These are phyloP conservation scores for Adoxophyes honmai DNA, from an alignment of 1,140 invertebrate genomes.

Conservation along the genomic window DNA sequence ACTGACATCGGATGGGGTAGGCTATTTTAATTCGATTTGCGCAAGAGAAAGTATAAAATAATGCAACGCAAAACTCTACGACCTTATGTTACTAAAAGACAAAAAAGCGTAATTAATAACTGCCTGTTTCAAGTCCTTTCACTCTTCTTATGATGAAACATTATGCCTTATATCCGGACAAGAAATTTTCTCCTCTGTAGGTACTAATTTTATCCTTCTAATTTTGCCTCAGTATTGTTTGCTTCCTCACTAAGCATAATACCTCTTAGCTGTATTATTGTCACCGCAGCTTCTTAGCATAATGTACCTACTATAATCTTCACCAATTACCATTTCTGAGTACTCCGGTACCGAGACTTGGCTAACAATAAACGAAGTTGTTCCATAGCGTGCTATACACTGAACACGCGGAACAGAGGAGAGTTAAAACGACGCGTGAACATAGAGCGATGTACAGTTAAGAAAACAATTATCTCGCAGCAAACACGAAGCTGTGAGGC, in stretches of 20 bases:
- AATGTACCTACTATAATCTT: constrained; percentile 1
- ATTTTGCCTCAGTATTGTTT: background rate
- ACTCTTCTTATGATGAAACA: too few relatives aligned
- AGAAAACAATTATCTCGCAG: constrained; percentile 7
- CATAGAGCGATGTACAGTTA: constrained; percentile 5
- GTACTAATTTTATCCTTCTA: background rate
- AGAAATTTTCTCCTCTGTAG: background rate
- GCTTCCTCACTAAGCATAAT: background rate
- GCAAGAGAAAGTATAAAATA: too few relatives aligned
- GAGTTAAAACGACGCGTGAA: background rate
- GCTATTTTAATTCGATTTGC: too few relatives aligned
- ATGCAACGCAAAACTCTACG: too few relatives aligned
- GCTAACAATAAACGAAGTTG: background rate
- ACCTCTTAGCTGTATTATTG: background rate
- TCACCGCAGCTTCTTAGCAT: constrained; percentile 1
- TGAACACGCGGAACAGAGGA: background rate
- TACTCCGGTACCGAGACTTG: background rate
- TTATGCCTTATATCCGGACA: too few relatives aligned
- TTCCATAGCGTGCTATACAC: background rate
- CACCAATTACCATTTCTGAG: constrained; percentile 1
- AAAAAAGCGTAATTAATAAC: too few relatives aligned
- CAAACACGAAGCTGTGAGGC: constrained; percentile 12
- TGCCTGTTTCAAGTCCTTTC: too few relatives aligned
- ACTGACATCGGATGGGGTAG: too few relatives aligned
- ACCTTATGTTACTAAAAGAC: too few relatives aligned